Base-by-base conservation (phyloP, 2,113 vertebrate genomes). In the Ranitomeya variabilis region DNA sequence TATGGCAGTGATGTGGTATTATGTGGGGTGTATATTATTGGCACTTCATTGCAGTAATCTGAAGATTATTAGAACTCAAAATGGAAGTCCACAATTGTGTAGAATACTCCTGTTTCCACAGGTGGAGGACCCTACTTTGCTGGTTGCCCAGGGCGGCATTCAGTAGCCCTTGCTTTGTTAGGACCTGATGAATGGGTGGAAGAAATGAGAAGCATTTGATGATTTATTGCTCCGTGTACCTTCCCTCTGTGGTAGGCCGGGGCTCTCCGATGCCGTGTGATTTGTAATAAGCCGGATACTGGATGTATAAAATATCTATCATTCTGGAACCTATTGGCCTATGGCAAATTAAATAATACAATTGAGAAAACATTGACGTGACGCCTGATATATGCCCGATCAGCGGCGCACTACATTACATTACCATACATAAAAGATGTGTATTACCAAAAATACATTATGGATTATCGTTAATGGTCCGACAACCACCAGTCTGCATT, bases 401-500 rank as follows among this genome's bases (percentile, higher is more conserved):
- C 66, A 69, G 66, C 66, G 66, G 66, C n/a, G 66, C 76, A 79
- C 19, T 60, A 37, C 79, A 19, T 45, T 82, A 45, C 80, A 82
- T 82, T 82, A 59, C 80, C 80, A 82, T 82, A 62, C 80, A 82
- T 82, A 82, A 82, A 82, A 82, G 31, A 82, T 82, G 59, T 7
- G 80, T 64, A 82, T 66, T 37, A 66, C 80, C 80, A 82, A 82
- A 82, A 82, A 82, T 82, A 82, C 80, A 64, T 82, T 82, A 82
- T 82, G 80, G 80, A 82, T 82, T 82, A 82, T 64, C 80, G 60
- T 82, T 82, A 82, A 82, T 82, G 80, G 80, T 82, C 80, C 31
- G 55, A 82, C 80, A 64, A 82, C 60, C 59, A 81, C 79, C n/a
- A 81, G 79, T 81, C 79, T 81, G 79, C 79, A 81, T 62, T 81